A percentile compares a stretch with the other conserved stretches of the same genome.
These are phyloP conservation scores for Erythrolamprus reginae DNA, from an alignment of 2,113 vertebrate species.

Conservation along the genomic window DNA sequence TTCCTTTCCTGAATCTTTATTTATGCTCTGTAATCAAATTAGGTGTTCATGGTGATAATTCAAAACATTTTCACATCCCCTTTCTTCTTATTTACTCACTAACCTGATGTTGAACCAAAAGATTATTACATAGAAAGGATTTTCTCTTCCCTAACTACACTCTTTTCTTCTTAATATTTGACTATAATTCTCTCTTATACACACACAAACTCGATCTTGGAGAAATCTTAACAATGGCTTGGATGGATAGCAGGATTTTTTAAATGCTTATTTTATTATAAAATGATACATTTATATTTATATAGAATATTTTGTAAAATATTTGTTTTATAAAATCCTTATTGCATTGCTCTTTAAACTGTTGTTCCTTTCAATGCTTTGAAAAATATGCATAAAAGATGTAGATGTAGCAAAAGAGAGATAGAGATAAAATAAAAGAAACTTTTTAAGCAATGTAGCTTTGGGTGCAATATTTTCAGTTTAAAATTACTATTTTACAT, in stretches of 20 bases:
- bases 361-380: background rate
- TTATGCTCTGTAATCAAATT: conserved; percentile 41
- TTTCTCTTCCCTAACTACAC: conserved; percentile 9
- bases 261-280: background rate
- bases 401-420: background rate
- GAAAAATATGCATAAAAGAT: background rate
- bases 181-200: background rate
- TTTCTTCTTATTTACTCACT: conserved; percentile 37
- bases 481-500: background rate
- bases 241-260: background rate
- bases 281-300: background rate
- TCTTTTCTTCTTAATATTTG: conserved; percentile 30
- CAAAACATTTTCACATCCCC: conserved; percentile 37
- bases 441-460: background rate
- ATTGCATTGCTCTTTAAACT: background rate
- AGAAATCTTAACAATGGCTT: background rate
- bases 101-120: conserved; percentile 8
- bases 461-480: background rate
- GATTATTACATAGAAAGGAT: conserved; percentile 9
- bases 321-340: background rate
- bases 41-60: conserved; percentile 29
- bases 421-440: background rate
- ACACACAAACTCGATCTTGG: background rate
- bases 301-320: background rate
- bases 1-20: conserved; percentile 39